A percentile compares a stretch with the other conserved stretches of the same genome.
phyloP scores from a whole-genome alignment of 1,140 invertebrate species.

The Drosophila athabasca region DNA sequence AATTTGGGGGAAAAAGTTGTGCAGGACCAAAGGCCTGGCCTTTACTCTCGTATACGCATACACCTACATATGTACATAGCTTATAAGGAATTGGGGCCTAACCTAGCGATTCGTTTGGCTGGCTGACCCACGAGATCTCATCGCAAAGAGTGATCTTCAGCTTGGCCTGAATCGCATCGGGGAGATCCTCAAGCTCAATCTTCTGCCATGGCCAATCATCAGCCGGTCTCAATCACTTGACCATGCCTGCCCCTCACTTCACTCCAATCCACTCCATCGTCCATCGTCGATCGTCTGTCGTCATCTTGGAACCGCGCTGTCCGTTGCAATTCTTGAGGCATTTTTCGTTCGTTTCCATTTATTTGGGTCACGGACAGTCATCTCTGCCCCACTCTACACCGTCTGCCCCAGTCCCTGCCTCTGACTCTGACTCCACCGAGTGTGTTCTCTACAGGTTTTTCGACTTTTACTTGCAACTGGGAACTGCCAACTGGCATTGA shows the following conservation, averaged over 20 bases:
- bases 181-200: conserved; percentile 30
- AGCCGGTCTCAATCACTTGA: conserved; percentile 39
- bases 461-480: conserved; percentile 75
- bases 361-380: conserved; percentile 79
- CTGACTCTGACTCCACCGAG: neutral
- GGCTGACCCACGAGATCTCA: neutral
- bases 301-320: conserved; percentile 7
- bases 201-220: conserved; percentile 22
- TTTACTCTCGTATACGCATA: too few species aligned
- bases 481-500: conserved; percentile 43
- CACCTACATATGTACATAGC: too few species aligned
- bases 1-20: conserved; percentile 2
- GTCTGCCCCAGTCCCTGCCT: neutral
- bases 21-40: too few species aligned
- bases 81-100: too few species aligned
- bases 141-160: conserved; percentile 22
- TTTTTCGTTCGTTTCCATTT: conserved; percentile 64
- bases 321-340: conserved; percentile 63
- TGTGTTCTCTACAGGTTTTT: conserved; percentile 68
- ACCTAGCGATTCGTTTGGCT: neutral
- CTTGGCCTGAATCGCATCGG: conserved; percentile 40
- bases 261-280: neutral
- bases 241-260: conserved; percentile 9
- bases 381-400: conserved; percentile 40
- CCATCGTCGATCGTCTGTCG: conserved; percentile 10